Base-by-base conservation (phyloP, 2,888 invertebrate species). In the Heteromurus nitidus region DNA sequence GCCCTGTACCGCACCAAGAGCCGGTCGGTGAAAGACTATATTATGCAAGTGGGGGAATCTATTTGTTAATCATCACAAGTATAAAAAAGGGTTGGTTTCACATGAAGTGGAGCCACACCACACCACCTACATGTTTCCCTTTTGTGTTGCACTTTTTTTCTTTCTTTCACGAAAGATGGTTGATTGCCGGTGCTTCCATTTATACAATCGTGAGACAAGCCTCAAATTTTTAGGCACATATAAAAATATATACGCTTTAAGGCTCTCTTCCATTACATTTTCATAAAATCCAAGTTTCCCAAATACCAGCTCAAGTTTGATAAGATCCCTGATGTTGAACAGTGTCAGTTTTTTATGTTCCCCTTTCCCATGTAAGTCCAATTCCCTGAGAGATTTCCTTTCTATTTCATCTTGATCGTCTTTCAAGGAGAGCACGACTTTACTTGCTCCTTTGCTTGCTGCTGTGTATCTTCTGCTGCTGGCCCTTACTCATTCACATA, bases 371-470 rank as follows among this genome's bases (percentile, higher is more conserved):
- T 64, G 53, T 72, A 79, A 70, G 65, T 55, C 65, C 79, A 73
- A 80, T 80, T 80, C 80, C 80, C 80, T 80, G 47, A 28, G 80
- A 80, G 80, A 73, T 80, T 80, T 73, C 80, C 72, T 68, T 80
- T 80, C 80, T 80, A 80, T 80, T 80, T 80, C 80, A 80, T 80
- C 80, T 73, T 73, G 72, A 80, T 80, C 70, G 79, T 79, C 72
- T 72, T 79, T 79, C 79, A 80, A 73, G 80, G 67, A 72, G 67
- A 20, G 55, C 55, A 47, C 47, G 7, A 16, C 47, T 36, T n/a
- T n/a, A n/a, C n/a, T n/a, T n/a, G n/a, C n/a, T 36, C 53, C 11
- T 36, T 75, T 77, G 64, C 26, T 70, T 69, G 24, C 42, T 50
- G 20, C 47, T n/a, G n/a, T n/a, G n/a, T n/a, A n/a, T n/a, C n/a